phyloP scores from a whole-genome alignment of 2,888 invertebrate genomes.

The Acleris literana region DNA sequence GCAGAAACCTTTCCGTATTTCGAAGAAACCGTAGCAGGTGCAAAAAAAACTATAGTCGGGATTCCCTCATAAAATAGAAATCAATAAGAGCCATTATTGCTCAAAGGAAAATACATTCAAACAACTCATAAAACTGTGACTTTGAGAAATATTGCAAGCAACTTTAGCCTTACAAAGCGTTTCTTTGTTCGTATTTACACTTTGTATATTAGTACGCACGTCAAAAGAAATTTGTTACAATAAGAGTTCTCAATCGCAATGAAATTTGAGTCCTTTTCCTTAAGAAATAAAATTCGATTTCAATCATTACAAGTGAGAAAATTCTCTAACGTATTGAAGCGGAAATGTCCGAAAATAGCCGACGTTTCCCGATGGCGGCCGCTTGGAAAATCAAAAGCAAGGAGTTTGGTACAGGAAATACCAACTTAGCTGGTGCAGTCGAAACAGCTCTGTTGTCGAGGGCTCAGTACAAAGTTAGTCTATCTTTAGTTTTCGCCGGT shows the following conservation, averaged over 20 bases:
- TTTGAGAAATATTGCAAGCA: conserved; percentile 11
- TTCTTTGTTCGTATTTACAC: conserved; percentile 17
- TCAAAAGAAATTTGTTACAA: conserved; percentile 32
- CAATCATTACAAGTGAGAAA: conserved; percentile 16
- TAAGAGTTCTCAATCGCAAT: neutral
- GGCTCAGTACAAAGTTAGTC: neutral
- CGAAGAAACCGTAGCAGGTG: conserved; percentile 24
- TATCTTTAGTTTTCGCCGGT: conserved; percentile 5
- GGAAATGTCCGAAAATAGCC: conserved; percentile 40
- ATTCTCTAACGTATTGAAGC: conserved; percentile 36
- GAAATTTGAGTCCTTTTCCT: neutral
- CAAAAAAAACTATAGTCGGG: conserved; percentile 23
- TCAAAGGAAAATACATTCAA: neutral
- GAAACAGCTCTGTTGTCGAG: conserved; percentile 10
- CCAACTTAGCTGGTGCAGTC: neutral
- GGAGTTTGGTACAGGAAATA: neutral
- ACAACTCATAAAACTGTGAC: neutral
- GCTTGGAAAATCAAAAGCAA: conserved; percentile 51
- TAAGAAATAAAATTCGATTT: neutral
- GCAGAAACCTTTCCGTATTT: conserved; percentile 21
- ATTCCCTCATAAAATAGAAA: conserved; percentile 15
- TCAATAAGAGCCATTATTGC: conserved; percentile 14
- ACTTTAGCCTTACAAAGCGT: conserved; percentile 12
- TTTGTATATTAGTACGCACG: conserved; percentile 23
- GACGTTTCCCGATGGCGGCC: conserved; percentile 42